phyloP scores from a whole-genome alignment of 2,113 vertebrate genomes.

The Gnathonemus longibarbis region DNA sequence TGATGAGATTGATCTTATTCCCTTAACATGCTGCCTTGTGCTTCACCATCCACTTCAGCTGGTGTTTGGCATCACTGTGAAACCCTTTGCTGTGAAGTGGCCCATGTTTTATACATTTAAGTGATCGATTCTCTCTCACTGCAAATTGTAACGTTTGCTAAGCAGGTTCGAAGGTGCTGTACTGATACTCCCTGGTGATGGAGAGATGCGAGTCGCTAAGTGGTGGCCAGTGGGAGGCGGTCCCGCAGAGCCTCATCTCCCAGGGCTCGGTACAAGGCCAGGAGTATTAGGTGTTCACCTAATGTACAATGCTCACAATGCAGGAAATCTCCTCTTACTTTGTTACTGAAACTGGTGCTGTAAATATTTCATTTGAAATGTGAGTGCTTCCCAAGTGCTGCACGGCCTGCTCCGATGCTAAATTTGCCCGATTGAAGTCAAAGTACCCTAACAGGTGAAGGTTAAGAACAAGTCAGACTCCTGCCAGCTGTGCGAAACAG shows the following conservation, averaged over 20 bases:
- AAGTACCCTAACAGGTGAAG: not conserved
- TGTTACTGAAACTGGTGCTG: not conserved
- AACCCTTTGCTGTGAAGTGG: not conserved
- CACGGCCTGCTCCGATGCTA: not conserved
- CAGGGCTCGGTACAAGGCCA: not conserved
- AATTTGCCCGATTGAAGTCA: not conserved
- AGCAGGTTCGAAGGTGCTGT: not conserved
- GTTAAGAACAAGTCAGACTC: not conserved
- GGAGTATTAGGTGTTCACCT: conserved; percentile 4
- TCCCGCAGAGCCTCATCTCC: not conserved
- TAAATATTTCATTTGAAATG: conserved; percentile 15
- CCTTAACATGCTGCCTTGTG: not conserved
- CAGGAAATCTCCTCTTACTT: conserved; percentile 6
- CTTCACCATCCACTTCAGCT: not conserved
- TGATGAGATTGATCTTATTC: not conserved
- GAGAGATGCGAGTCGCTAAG: not conserved
- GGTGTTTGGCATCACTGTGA: not conserved
- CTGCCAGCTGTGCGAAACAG: not conserved
- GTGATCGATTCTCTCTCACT: not conserved
- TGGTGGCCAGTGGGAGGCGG: not conserved
- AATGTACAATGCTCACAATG: not conserved
- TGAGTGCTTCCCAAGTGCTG: not conserved
- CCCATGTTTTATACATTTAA: not conserved
- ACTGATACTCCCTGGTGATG: not conserved
- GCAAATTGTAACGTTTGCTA: not conserved